Conservation (phyloP, 35 echinoderm and acorn worm species). For the Patiria miniata region DNA sequence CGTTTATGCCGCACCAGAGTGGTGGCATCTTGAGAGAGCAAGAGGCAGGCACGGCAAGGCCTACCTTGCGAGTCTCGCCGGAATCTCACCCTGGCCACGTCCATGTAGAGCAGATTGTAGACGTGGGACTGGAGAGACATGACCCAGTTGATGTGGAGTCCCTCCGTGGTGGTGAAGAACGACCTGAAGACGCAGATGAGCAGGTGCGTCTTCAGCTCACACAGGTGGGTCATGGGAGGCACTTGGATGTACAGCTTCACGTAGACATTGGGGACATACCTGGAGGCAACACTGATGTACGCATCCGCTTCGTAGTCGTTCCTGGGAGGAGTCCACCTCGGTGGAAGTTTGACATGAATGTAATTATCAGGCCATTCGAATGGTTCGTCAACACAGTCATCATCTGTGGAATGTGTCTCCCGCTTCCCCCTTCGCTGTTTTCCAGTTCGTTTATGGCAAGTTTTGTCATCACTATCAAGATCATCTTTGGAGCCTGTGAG, state of each 20-base stretch:
- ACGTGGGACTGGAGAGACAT: conserved; percentile 23
- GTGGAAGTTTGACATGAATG: not conserved
- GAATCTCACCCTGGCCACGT: conserved; percentile 18
- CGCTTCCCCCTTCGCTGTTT: not conserved
- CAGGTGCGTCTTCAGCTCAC: conserved; percentile 35
- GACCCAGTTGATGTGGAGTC: conserved; percentile 35
- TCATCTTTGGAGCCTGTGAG: not conserved
- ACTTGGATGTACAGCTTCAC: conserved; percentile 35
- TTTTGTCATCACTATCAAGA: not conserved
- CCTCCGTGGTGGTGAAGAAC: conserved; percentile 38
- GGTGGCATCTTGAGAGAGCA: conserved; percentile 27
- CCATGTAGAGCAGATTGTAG: conserved; percentile 21
- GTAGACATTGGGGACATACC: not conserved
- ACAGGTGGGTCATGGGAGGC: not conserved
- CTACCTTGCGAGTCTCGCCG: not conserved
- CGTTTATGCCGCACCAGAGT: conserved; percentile 1
- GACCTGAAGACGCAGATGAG: conserved; percentile 26
- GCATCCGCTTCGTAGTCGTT: not conserved
- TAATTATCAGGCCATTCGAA: conserved; percentile 18
- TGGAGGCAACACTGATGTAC: conserved; percentile 18
- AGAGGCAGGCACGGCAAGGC: not conserved
- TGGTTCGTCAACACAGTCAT: not conserved
- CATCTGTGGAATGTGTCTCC: not conserved
- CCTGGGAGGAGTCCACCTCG: not conserved
- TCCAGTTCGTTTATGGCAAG: not conserved